Conservation (phyloP, 1,140 invertebrate genomes). For the Brachionus rubens region DNA sequence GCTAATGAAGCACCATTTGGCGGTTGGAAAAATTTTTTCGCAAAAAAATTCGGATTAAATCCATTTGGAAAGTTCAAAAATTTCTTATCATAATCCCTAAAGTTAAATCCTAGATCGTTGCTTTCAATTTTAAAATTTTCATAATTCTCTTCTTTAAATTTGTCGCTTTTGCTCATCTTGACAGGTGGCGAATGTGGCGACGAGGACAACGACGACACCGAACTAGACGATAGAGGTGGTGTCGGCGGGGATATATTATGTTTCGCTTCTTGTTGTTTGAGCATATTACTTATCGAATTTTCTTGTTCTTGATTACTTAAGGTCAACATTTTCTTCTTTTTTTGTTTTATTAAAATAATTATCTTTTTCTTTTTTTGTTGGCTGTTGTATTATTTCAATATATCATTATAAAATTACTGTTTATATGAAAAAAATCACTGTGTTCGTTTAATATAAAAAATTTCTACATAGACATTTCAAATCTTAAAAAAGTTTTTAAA, state of each 20-base stretch:
- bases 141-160: neutral
- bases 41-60: constrained; percentile 5
- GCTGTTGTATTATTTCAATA: too few species aligned
- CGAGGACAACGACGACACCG: constrained; percentile 12
- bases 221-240: constrained; percentile 2
- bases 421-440: constrained; percentile 21
- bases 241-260: constrained; percentile 13
- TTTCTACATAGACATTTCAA: constrained; percentile 1
- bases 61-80: neutral
- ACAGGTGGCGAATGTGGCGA: neutral
- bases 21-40: constrained; percentile 5
- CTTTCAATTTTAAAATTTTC: neutral
- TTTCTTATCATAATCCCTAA: neutral
- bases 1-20: neutral
- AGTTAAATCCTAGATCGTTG: neutral
- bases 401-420: constrained; percentile 28
- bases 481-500: neutral
- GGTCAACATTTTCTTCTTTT: neutral
- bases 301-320: constrained; percentile 24
- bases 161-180: neutral
- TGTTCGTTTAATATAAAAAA: neutral
- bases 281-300: neutral
- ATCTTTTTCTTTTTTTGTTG: too few species aligned
- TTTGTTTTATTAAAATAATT: neutral
- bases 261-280: neutral